These are phyloP conservation scores for Polydrusus tereticollis DNA, from an alignment of 2,888 invertebrate genomes.

Conservation along the genomic window DNA sequence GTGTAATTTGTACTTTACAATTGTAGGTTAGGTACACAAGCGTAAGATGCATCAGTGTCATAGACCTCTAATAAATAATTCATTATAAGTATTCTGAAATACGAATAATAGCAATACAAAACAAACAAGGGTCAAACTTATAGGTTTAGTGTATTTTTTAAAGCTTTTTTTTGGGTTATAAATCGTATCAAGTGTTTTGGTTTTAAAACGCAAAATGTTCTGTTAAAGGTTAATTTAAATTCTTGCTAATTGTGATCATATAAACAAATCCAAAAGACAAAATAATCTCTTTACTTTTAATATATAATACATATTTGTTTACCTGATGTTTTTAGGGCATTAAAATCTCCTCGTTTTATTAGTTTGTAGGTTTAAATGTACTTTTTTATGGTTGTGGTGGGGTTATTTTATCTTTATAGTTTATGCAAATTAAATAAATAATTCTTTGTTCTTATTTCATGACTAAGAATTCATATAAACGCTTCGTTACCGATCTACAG, in stretches of 20 bases:
- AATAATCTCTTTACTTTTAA: not conserved
- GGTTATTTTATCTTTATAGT: not conserved
- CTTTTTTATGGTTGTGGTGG: conserved; percentile 7
- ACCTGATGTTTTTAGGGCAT: conserved; percentile 23
- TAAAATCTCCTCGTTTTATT: not conserved
- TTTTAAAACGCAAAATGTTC: no score
- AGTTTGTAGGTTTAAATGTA: not conserved
- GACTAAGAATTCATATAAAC: no score
- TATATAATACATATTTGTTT: not conserved
- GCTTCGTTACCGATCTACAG: no score
- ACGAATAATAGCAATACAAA: no score
- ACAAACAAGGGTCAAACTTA: no score
- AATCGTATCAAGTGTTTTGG: no score
- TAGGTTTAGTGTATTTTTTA: no score
- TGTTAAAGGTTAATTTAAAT: no score
- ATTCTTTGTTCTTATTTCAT: not conserved
- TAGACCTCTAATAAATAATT: not conserved
- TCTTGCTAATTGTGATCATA: not conserved
- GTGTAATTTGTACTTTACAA: no score
- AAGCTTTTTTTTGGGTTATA: no score
- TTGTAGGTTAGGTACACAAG: not conserved
- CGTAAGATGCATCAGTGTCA: not conserved
- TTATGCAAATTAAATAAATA: not conserved
- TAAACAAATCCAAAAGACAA: not conserved
- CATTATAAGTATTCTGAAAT: no score